A percentile compares a stretch with the other conserved stretches of the same genome.
Conservation (phyloP, 2,888 invertebrate species). For the Ormyrus labotus region DNA sequence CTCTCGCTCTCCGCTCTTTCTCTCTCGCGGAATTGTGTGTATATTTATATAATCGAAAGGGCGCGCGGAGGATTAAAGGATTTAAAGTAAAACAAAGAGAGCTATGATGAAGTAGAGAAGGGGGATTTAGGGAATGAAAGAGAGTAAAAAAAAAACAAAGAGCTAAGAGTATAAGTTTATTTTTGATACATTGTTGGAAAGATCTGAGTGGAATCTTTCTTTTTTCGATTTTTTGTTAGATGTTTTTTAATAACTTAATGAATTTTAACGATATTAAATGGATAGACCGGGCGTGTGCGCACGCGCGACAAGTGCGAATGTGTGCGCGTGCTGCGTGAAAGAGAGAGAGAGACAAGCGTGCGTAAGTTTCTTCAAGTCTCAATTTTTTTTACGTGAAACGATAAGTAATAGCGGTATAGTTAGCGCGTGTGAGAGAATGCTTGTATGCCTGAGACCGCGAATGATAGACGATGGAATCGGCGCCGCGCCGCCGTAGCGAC, state of each 20-base stretch:
- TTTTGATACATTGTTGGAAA: slow-evolving; percentile 75
- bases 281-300: slow-evolving; percentile 63
- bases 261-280: slow-evolving; percentile 72
- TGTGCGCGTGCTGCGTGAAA: slow-evolving; percentile 56
- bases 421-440: slow-evolving; percentile 6
- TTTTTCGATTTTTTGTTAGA: slow-evolving; percentile 71
- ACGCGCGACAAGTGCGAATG: slow-evolving; percentile 55
- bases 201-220: slow-evolving; percentile 72
- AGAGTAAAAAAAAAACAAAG: slow-evolving; percentile 60
- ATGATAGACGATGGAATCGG: slow-evolving; percentile 53
- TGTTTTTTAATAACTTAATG: slow-evolving; percentile 73
- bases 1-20: slow-evolving; percentile 45
- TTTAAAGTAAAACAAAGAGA: slow-evolving; percentile 50
- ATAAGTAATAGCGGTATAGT: slow-evolving; percentile 45
- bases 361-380: not conserved
- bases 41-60: slow-evolving; percentile 56
- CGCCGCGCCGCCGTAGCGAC: slow-evolving; percentile 33
- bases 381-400: slow-evolving; percentile 64
- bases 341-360: slow-evolving; percentile 54
- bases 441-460: slow-evolving; percentile 24
- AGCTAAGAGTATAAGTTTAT: slow-evolving; percentile 73
- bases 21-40: slow-evolving; percentile 51
- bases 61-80: slow-evolving; percentile 38
- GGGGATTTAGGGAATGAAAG: slow-evolving; percentile 53
- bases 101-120: slow-evolving; percentile 46